Conservation (phyloP, 2,888 invertebrate genomes). For the Melieria picta region DNA sequence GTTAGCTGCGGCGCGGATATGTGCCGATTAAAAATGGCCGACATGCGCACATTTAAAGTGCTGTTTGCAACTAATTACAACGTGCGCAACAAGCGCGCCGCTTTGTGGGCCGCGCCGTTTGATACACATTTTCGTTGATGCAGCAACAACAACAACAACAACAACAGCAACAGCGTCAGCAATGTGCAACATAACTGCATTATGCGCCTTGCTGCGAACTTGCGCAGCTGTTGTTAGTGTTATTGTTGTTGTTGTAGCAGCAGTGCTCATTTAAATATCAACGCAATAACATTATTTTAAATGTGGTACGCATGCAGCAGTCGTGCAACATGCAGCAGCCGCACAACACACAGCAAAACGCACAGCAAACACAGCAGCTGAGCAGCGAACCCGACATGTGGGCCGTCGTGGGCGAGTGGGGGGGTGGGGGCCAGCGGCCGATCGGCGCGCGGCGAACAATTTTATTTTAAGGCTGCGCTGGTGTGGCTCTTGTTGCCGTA, state of each 20-base stretch:
- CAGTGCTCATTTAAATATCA: slow-evolving; percentile 18
- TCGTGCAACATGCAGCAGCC: too few species aligned
- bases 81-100: slow-evolving; percentile 10
- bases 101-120: too few species aligned
- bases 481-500: too few species aligned
- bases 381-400: too few species aligned
- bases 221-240: not conserved
- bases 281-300: slow-evolving; percentile 15
- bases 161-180: too few species aligned
- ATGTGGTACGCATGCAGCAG: not conserved
- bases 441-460: too few species aligned
- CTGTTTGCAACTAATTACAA: slow-evolving; percentile 37
- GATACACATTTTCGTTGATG: not conserved
- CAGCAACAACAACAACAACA: not conserved
- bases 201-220: not conserved
- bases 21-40: slow-evolving; percentile 29
- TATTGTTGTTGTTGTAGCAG: not conserved
- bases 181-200: too few species aligned
- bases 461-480: too few species aligned
- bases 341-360: too few species aligned
- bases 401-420: too few species aligned
- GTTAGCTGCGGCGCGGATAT: not conserved
- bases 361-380: too few species aligned
- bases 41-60: slow-evolving; percentile 26
- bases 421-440: too few species aligned